These are phyloP conservation scores for Sialia sialis DNA, from an alignment of 2,113 vertebrate species.

Conservation along the genomic window DNA sequence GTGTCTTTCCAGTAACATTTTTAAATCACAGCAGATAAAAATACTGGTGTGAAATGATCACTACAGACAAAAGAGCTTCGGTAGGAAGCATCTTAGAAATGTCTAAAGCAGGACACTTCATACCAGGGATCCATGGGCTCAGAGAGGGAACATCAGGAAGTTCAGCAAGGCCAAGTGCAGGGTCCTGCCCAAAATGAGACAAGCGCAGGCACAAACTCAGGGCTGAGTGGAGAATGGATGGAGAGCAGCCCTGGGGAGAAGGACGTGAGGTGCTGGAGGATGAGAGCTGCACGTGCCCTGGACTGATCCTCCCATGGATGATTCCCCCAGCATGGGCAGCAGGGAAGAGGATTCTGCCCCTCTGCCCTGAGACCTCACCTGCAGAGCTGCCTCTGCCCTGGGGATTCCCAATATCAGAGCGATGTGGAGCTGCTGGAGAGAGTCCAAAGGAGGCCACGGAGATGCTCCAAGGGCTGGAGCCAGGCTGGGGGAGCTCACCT, in stretches of 20 bases:
- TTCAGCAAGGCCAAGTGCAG: not conserved
- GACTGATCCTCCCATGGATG: not conserved
- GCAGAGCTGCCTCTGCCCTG: not conserved
- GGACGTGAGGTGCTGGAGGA: not conserved
- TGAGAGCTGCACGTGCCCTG: accelerated
- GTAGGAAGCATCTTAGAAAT: not conserved
- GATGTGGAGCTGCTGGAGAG: accelerated
- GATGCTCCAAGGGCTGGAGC: no score
- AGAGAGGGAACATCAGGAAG: not conserved
- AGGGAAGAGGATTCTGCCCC: not conserved
- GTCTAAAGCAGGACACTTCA: not conserved
- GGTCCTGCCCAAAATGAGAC: not conserved
- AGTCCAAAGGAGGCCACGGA: not conserved
- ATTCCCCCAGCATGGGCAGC: accelerated
- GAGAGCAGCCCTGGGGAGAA: not conserved
- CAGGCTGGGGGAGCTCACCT: accelerated
- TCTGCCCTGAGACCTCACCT: not conserved
- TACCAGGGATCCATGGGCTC: not conserved
- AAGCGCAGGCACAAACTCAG: not conserved
- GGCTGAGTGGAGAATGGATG: not conserved
- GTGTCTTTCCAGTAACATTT: slow-evolving; percentile 19
- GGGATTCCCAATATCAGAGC: accelerated
- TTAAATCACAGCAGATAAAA: slow-evolving; percentile 46
- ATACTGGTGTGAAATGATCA: slow-evolving; percentile 23
- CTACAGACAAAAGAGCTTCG: not conserved